Evolutionary conservation across 1,140 invertebrate species (phyloP), one percentile per base, ranked within the genome.

Genomic region (Plectrocnemia conspersa): DNA sequence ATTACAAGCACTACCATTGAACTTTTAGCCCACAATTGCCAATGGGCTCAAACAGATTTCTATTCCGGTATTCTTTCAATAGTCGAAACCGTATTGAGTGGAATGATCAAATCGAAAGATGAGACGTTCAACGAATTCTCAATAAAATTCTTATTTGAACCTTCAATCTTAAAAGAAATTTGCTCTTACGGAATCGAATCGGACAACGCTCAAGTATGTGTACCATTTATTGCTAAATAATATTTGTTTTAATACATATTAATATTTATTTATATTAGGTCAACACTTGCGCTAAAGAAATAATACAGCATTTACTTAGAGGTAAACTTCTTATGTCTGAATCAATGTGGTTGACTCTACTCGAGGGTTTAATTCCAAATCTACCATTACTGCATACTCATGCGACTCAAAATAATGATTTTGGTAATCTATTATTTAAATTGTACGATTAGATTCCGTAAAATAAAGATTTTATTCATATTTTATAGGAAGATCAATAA

Each of bases 301-400:
- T 83, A 42, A 64, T 85, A 54, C 56, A 81, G 19, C 78, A 79
- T 61, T 65, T 84, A 15, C 63, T 85, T 16, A 82, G 83, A 56
- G 78, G 79, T 7, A 76, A 79, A 61, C 52, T 80, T 46, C 68
- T 82, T 25, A 72, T 84, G 27, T 74, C 75, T 7, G 77, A 82
- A 36, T 63, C 64, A 13, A 73, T 77, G 35, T 85, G 82, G 83
- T 69, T 71, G 58, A 70, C 70, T 32, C 66, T 80, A 38, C 62
- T 84, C 45, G 76, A 79, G 56, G 71, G 72, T 24, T 45, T 84
- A 15, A 60, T 81, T 42, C 77, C 80, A 1, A 67, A 76, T 1
- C 63, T 84, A 23, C 79, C 82, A 6, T 56, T 74, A 15, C 48
- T 76, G 36, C 72, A 74, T 25, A 66, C 66, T 0, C 69, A 72